phyloP scores from a whole-genome alignment of 2,113 vertebrate genomes.

The Gymnocephalus cernua region DNA sequence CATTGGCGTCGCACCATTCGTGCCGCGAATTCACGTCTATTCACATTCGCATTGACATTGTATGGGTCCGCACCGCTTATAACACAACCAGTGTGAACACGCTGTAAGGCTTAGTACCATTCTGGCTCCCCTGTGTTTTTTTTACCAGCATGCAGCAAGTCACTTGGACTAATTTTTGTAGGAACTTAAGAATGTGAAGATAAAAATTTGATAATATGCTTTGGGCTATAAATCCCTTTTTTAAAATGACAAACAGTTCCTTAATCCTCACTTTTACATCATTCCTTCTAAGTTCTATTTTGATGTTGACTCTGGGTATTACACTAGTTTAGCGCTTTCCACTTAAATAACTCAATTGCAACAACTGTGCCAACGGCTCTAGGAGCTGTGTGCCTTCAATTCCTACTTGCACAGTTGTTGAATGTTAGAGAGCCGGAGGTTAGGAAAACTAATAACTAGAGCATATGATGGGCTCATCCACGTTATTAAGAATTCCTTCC shows the following conservation, averaged over 20 bases:
- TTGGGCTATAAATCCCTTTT: slow-evolving; percentile 1
- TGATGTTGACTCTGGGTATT: background rate
- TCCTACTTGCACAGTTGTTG: background rate
- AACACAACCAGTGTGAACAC: no score
- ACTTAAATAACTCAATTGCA: slow-evolving; percentile 31
- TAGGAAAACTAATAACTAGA: slow-evolving; percentile 64
- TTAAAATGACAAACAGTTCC: background rate
- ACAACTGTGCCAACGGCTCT: slow-evolving; percentile 22
- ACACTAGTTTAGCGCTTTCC: slow-evolving; percentile 7
- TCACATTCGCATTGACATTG: no score
- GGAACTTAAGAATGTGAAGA: background rate
- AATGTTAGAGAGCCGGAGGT: slow-evolving; percentile 52
- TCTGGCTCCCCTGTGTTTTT: background rate
- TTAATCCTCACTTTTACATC: background rate
- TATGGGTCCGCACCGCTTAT: no score
- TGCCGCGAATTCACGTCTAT: no score
- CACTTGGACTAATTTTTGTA: background rate
- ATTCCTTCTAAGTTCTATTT: background rate
- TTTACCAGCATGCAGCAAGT: background rate
- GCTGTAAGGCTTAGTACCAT: background rate
- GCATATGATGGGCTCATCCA: slow-evolving; percentile 48
- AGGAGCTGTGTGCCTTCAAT: slow-evolving; percentile 16
- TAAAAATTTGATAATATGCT: background rate
- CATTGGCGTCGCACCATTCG: no score
- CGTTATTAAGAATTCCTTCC: slow-evolving; percentile 50